A percentile compares a stretch with the other conserved stretches of the same genome.
Evolutionary conservation across 2,797 vertebrate genomes (phyloP).

Genomic region (Manis crassicaudata): DNA sequence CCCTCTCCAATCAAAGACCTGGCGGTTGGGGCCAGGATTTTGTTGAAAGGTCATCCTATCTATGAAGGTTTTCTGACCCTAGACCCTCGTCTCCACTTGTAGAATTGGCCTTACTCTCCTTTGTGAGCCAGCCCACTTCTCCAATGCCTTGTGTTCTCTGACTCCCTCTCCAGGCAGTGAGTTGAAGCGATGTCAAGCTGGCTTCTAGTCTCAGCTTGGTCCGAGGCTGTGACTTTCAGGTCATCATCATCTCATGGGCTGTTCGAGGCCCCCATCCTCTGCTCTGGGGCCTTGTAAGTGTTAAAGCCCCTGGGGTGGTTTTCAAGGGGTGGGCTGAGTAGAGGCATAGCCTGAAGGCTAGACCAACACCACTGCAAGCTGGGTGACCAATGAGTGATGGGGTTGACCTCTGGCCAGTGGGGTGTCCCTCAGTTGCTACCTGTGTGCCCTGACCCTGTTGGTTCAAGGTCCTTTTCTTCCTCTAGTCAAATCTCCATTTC

Average conservation of each 20-base stretch:
- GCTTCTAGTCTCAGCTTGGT: not conserved
- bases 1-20: not conserved
- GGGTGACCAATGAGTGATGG: not conserved
- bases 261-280: not conserved
- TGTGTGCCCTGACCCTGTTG: not conserved
- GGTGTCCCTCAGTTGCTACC: not conserved
- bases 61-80: not conserved
- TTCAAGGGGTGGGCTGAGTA: not conserved
- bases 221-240: not conserved
- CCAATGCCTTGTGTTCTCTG: not conserved
- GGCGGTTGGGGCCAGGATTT: not conserved
- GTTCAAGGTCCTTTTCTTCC: not conserved
- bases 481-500: not conserved
- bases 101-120: not conserved
- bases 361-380: not conserved
- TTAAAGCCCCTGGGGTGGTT: not conserved
- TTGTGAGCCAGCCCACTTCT: not conserved
- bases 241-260: not conserved
- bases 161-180: not conserved
- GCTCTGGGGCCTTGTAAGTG: not conserved
- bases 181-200: not conserved
- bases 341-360: not conserved
- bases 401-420: rapidly evolving
- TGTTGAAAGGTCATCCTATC: not conserved
- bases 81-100: not conserved